phyloP scores from a whole-genome alignment of 2,888 invertebrate species.

The Chironomus riparius region DNA sequence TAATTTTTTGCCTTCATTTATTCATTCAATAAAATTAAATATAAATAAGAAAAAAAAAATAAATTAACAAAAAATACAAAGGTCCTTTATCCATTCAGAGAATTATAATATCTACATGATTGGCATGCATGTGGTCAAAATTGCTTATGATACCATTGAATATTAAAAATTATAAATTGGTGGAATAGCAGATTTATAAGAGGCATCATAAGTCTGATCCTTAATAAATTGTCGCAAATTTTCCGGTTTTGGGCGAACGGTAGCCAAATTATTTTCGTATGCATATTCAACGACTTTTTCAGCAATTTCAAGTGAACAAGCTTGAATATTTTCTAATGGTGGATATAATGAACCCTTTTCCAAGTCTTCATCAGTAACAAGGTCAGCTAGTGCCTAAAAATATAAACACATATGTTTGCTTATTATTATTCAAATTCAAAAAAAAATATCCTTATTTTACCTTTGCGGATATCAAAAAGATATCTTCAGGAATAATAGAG shows the following conservation, averaged over 20 bases:
- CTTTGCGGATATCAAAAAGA: constrained; percentile 86
- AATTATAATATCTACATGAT: too few species aligned
- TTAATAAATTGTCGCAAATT: constrained; percentile 65
- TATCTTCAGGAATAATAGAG: constrained; percentile 80
- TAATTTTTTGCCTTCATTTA: too few species aligned
- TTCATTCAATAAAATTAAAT: too few species aligned
- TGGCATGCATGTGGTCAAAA: too few species aligned
- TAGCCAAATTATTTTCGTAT: constrained; percentile 69
- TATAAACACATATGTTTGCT: constrained; percentile 19
- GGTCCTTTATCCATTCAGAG: too few species aligned
- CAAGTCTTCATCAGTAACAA: constrained; percentile 74
- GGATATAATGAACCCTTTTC: constrained; percentile 85
- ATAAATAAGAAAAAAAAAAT: too few species aligned
- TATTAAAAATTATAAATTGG: constrained; percentile 45
- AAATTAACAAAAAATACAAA: too few species aligned
- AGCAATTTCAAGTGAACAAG: constrained; percentile 83
- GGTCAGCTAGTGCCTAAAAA: constrained; percentile 64
- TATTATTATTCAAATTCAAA: too few species aligned
- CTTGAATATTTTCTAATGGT: constrained; percentile 69
- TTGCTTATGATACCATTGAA: too few species aligned
- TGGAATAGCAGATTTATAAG: constrained; percentile 60
- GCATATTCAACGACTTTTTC: constrained; percentile 70
- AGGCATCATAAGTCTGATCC: constrained; percentile 70
- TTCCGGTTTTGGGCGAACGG: constrained; percentile 66
- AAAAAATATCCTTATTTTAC: constrained; percentile 41